phyloP scores from a whole-genome alignment of 2,888 invertebrate species.

The Acanthosepion lycidas region DNA sequence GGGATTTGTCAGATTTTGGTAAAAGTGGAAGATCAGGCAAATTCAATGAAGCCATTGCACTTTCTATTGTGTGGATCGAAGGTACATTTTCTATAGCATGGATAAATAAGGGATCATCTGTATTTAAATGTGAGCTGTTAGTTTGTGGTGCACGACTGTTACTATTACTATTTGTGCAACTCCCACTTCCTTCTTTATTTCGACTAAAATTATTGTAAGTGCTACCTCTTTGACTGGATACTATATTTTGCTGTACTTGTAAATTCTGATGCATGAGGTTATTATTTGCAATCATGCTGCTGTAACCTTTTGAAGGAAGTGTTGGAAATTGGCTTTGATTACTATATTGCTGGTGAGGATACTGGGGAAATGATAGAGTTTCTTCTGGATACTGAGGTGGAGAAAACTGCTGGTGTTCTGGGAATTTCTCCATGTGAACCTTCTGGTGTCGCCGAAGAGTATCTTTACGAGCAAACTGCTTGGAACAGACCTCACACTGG shows the following conservation, averaged over 20 bases:
- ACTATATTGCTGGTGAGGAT: neutral
- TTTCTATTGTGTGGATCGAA: neutral
- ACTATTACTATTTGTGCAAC: no score
- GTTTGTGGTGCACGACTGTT: neutral
- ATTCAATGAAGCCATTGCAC: neutral
- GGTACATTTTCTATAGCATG: constrained; percentile 24
- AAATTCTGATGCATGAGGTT: neutral
- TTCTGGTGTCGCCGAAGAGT: neutral
- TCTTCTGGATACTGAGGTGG: neutral
- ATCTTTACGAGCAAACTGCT: constrained; percentile 36
- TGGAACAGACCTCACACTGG: neutral
- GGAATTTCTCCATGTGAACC: neutral
- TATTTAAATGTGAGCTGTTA: neutral
- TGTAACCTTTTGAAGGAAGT: neutral
- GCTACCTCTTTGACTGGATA: neutral
- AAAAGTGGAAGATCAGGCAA: neutral
- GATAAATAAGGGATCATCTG: neutral
- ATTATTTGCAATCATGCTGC: neutral
- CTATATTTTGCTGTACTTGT: neutral
- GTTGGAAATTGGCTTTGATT: constrained; percentile 9
- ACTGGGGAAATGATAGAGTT: neutral
- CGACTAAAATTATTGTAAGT: neutral
- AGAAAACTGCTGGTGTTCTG: neutral
- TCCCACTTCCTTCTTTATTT: neutral
- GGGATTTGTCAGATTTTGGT: neutral